Conservation (phyloP, 2,888 invertebrate genomes). For the Drosophila mulleri region DNA sequence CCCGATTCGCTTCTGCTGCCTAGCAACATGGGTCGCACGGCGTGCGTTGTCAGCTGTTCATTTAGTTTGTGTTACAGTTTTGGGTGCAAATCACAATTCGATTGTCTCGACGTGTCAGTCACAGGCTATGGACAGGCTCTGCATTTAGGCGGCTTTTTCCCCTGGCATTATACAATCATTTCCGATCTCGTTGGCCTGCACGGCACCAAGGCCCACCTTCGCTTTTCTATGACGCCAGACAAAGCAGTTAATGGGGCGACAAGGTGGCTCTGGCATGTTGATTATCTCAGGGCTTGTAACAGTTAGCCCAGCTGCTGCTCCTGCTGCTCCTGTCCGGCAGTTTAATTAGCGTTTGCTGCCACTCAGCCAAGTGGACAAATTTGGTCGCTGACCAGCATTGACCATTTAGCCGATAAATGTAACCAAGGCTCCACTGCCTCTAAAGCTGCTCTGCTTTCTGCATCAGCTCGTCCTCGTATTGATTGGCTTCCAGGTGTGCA, state of each 20-base stretch:
- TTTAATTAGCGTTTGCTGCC: constrained; percentile 77
- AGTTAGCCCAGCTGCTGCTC: constrained; percentile 29
- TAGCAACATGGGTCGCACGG: neutral
- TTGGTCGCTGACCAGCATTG: constrained; percentile 58
- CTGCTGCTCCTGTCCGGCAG: constrained; percentile 40
- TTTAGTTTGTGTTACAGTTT: constrained; percentile 27
- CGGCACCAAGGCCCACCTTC: neutral
- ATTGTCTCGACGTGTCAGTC: constrained; percentile 79
- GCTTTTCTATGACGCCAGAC: constrained; percentile 13
- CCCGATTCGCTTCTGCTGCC: constrained; percentile 4
- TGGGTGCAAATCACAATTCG: constrained; percentile 76
- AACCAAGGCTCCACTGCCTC: constrained; percentile 3
- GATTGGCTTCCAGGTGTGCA: constrained; percentile 58
- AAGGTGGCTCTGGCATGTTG: constrained; percentile 45
- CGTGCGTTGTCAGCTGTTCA: constrained; percentile 6
- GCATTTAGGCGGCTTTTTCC: constrained; percentile 59
- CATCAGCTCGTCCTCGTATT: constrained; percentile 27
- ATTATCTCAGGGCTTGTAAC: constrained; percentile 68
- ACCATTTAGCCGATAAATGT: constrained; percentile 67
- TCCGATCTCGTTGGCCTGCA: constrained; percentile 18
- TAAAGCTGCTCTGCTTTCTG: neutral
- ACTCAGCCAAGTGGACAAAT: constrained; percentile 71
- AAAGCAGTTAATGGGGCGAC: constrained; percentile 60
- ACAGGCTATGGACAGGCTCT: constrained; percentile 55
- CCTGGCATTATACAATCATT: constrained; percentile 75